Conservation (phyloP, 1,140 invertebrate species). For the Drosophila kanapiae region DNA sequence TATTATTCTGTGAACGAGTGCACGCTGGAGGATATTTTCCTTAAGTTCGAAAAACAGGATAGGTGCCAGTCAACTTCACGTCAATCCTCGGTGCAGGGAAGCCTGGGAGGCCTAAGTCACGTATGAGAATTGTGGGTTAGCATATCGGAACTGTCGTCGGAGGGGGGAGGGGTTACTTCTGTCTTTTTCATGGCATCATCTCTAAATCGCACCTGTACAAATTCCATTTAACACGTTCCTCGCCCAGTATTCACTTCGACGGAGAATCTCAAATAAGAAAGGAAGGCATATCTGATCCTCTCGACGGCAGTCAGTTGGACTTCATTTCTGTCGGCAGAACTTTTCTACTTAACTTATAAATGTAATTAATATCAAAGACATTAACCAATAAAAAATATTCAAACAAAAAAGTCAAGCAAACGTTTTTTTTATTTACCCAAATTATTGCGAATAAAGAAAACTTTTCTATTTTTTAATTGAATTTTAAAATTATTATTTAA, state of each 20-base stretch:
- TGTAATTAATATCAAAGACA: constrained; percentile 29
- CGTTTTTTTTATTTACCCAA: too few species aligned
- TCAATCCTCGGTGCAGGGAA: constrained; percentile 19
- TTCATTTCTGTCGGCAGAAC: constrained; percentile 13
- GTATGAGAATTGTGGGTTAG: constrained; percentile 15
- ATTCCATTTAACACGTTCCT: constrained; percentile 10
- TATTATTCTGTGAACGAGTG: constrained; percentile 84
- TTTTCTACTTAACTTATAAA: constrained; percentile 29
- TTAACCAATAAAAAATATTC: constrained; percentile 17
- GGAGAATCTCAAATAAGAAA: constrained; percentile 17
- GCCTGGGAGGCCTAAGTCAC: neutral
- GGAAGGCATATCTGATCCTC: neutral
- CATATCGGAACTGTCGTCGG: constrained; percentile 20
- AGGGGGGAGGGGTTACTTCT: neutral
- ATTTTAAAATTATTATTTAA: too few species aligned
- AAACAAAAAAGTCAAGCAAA: neutral
- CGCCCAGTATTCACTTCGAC: constrained; percentile 1
- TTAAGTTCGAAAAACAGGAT: constrained; percentile 69
- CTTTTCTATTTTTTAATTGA: too few species aligned
- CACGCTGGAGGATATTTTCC: constrained; percentile 82
- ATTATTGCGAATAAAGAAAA: too few species aligned
- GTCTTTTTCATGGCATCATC: neutral
- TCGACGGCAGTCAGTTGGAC: constrained; percentile 14
- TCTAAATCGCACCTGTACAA: constrained; percentile 22
- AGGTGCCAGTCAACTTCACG: constrained; percentile 30